phyloP scores from a whole-genome alignment of 2,797 vertebrate genomes.

The Oryzias dopingdopingensis region DNA sequence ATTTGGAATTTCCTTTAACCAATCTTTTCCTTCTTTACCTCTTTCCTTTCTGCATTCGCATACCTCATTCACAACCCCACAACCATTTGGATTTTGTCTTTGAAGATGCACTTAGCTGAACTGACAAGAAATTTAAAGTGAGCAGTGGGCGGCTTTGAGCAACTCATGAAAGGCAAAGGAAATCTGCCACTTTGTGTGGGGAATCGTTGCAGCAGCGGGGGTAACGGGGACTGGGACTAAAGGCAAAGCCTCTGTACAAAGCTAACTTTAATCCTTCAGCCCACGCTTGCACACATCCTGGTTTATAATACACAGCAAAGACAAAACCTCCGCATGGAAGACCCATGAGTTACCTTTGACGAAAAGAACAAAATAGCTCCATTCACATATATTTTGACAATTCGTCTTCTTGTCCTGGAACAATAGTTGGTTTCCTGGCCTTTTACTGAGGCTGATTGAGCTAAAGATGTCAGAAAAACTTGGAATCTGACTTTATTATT shows the following conservation, averaged over 20 bases:
- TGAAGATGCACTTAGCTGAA: slow-evolving; percentile 73
- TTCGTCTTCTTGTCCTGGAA: slow-evolving; percentile 38
- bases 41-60: slow-evolving; percentile 24
- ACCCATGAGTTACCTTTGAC: slow-evolving; percentile 39
- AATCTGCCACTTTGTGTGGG: slow-evolving; percentile 60
- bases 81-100: slow-evolving; percentile 47
- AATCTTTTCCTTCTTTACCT: slow-evolving; percentile 8
- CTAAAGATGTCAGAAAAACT: slow-evolving; percentile 1
- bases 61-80: slow-evolving; percentile 41
- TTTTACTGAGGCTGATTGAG: slow-evolving; percentile 30
- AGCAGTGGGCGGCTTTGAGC: slow-evolving; percentile 60
- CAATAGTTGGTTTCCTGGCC: slow-evolving; percentile 7
- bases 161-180: slow-evolving; percentile 66
- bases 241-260: slow-evolving; percentile 53
- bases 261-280: slow-evolving; percentile 55
- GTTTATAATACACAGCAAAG: slow-evolving; percentile 41
- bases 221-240: slow-evolving; percentile 39
- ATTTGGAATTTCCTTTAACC: slow-evolving; percentile 6
- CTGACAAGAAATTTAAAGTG: slow-evolving; percentile 70
- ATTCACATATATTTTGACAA: slow-evolving; percentile 41
- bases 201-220: slow-evolving; percentile 42
- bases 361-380: slow-evolving; percentile 37
- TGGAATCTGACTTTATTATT: slow-evolving; percentile 54
- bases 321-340: slow-evolving; percentile 28
- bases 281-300: slow-evolving; percentile 28